These are phyloP conservation scores for Tetramorium simillimum DNA, from an alignment of 1,140 invertebrate genomes.

Conservation along the genomic window DNA sequence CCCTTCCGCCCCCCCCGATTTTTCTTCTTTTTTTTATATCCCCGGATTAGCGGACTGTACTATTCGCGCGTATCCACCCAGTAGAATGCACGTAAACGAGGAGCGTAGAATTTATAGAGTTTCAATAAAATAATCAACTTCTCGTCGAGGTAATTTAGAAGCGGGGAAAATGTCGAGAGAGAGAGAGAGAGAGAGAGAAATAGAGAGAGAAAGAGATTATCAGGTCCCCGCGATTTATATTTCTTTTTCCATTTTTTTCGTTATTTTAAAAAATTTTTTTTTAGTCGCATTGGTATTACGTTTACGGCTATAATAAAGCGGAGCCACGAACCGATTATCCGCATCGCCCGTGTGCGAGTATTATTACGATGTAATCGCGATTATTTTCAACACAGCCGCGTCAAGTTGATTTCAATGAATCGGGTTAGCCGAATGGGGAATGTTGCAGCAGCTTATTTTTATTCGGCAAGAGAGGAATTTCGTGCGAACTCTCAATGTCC, in stretches of 20 bases:
- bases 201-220: background rate
- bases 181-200: background rate
- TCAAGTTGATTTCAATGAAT: constrained; percentile 17
- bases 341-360: background rate
- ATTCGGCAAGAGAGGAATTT: background rate
- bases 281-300: background rate
- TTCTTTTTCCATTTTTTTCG: background rate
- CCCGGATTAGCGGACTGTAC: constrained; percentile 40
- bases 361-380: constrained; percentile 24
- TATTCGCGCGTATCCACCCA: constrained; percentile 22
- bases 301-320: constrained; percentile 10
- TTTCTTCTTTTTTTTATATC: constrained; percentile 34
- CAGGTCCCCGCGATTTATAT: background rate
- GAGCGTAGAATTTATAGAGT: constrained; percentile 47
- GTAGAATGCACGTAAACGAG: constrained; percentile 24
- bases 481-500: background rate
- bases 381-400: constrained; percentile 3
- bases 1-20: no score
- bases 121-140: constrained; percentile 62
- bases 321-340: constrained; percentile 21
- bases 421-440: background rate
- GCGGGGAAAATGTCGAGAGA: constrained; percentile 3
- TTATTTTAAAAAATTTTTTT: background rate
- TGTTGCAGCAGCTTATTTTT: background rate
- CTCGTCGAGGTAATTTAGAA: constrained; percentile 45